Evolutionary conservation across 2,113 vertebrate species (phyloP), one percentile per base, ranked within the genome.

Genomic region (Chaetops frenatus): DNA sequence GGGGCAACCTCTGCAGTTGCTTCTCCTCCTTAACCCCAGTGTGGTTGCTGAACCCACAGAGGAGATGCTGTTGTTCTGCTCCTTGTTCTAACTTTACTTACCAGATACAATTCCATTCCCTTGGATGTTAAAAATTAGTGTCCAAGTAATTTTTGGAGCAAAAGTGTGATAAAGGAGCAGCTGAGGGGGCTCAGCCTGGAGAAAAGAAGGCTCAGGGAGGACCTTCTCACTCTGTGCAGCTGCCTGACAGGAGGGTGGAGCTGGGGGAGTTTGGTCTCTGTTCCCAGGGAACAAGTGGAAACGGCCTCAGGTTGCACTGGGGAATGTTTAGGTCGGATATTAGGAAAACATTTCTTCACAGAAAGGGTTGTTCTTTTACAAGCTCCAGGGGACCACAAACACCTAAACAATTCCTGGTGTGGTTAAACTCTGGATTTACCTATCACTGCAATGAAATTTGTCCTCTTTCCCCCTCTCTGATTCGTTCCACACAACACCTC

Each of bases 221-320:
- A 25, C 8, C 16, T 60, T 60, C 29, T 74, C 19, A 28, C 15
- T 67, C 61, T 38, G 24, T n/a, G 13, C 45, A 53, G 3, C n/a
- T 35, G 53, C 33, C 38, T 54, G 29, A 9, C 0, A 9, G 54
- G 40, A 81, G 25, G 20, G 8, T 36, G 19, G 7, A 15, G 19
- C 36, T 0, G 0, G 11, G 10, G n/a, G 13, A 3, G 6, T 21
- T 54, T 1, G 0, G 61, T 38, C n/a, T 76, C 38, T 67, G n/a
- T 21, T 61, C 62, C 31, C 47, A 47, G 62, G n/a, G n/a, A 40
- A 18, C 78, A 35, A 65, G 54, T 40, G 54, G n/a, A 38, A 60
- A 53, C 1, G 1, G 28, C 16, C 45, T 67, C 24, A 45, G 29
- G 29, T 36, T 67, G 60, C 24, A 18, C 38, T 38, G 40, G 22